Percentiles rank a stretch among this genome's conserved stretches.
Evolutionary conservation across 2,113 vertebrate species (phyloP).

Genomic region (Nyctibius bracteatus): DNA sequence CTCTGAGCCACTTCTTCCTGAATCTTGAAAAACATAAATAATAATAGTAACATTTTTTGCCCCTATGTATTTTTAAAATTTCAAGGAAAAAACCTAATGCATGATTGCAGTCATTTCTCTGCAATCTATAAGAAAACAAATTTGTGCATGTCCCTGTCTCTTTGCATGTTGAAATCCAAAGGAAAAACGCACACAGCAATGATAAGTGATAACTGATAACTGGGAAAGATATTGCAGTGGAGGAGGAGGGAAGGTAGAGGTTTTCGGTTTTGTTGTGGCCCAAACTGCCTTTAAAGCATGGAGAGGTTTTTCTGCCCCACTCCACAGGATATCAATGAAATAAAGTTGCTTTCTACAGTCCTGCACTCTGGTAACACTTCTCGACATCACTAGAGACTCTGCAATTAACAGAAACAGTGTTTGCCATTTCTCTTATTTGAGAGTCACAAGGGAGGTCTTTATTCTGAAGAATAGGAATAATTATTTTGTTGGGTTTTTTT

Average conservation of each 20-base stretch:
- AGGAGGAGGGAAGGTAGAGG: neutral
- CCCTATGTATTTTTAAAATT: neutral
- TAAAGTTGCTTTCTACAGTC: neutral
- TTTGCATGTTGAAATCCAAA: neutral
- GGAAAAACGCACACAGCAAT: neutral
- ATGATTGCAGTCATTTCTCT: neutral
- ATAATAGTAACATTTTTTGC: neutral
- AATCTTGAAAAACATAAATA: neutral
- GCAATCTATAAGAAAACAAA: neutral
- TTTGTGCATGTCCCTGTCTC: neutral
- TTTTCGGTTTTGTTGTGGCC: neutral
- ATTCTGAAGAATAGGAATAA: neutral
- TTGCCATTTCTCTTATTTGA: neutral
- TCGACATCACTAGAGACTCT: neutral
- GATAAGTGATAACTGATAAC: neutral
- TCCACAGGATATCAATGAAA: neutral
- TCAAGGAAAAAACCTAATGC: neutral
- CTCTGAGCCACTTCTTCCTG: neutral
- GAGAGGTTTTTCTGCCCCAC: fast-evolving
- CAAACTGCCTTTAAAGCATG: neutral
- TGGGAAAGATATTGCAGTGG: neutral
- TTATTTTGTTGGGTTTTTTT: neutral
- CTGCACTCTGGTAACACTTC: neutral
- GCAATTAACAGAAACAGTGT: neutral
- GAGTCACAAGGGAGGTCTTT: neutral